These are phyloP conservation scores for Gymnoscelis rufifasciata DNA, from an alignment of 2,888 invertebrate species.

Conservation along the genomic window DNA sequence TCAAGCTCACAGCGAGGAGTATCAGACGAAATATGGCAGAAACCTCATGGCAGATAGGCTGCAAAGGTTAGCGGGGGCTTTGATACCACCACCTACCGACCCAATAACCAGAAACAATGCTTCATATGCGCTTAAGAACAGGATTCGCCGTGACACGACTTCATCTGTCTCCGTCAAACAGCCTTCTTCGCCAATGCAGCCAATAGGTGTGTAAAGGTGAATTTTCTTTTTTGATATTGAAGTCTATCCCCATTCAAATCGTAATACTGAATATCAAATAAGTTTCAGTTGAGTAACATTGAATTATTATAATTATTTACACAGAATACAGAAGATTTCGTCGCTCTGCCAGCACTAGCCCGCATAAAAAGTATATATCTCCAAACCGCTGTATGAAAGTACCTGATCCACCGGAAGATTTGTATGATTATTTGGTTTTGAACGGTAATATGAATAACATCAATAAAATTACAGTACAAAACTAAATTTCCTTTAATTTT, in stretches of 20 bases:
- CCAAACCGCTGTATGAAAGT: constrained; percentile 25
- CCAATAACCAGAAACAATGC: constrained; percentile 25
- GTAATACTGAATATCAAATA: too few relatives aligned
- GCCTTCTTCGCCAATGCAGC: constrained; percentile 33
- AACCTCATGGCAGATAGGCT: constrained; percentile 44
- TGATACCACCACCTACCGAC: constrained; percentile 12
- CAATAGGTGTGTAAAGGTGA: constrained; percentile 73
- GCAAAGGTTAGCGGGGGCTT: constrained; percentile 38
- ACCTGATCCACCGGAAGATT: constrained; percentile 35
- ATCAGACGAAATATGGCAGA: constrained; percentile 46
- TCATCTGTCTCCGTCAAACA: constrained; percentile 32
- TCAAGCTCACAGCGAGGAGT: constrained; percentile 55
- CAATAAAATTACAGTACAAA: too few relatives aligned
- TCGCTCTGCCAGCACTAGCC: constrained; percentile 40
- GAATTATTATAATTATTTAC: background rate
- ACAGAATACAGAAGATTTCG: constrained; percentile 34
- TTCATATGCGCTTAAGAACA: constrained; percentile 26
- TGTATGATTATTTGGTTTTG: constrained; percentile 35
- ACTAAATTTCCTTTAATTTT: too few relatives aligned
- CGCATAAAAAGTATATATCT: constrained; percentile 30
- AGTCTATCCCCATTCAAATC: background rate
- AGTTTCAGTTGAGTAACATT: background rate
- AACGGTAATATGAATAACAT: too few relatives aligned
- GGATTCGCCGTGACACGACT: constrained; percentile 30
- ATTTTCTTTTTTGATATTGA: constrained; percentile 35